Evolutionary conservation across 2,888 invertebrate genomes (phyloP).

Genomic region (Cephus runcator): DNA sequence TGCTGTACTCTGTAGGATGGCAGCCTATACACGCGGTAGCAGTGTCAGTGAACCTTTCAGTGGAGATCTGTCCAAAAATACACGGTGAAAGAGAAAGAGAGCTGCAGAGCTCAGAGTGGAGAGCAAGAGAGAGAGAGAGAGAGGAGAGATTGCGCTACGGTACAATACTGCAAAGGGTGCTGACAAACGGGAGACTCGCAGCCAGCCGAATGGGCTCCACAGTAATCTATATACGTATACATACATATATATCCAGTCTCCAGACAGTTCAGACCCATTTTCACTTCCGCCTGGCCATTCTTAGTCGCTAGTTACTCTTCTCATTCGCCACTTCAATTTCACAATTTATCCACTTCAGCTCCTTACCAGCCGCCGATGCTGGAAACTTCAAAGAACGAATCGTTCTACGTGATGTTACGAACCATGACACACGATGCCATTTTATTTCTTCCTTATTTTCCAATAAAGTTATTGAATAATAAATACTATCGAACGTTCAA

Average conservation of each 20-base stretch:
- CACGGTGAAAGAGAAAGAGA: constrained; percentile 22
- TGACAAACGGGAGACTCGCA: constrained; percentile 7
- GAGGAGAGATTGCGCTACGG: constrained; percentile 5
- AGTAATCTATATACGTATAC: too few species aligned
- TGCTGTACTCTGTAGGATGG: constrained; percentile 7
- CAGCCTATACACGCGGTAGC: not conserved
- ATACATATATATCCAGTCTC: too few species aligned
- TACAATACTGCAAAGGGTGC: constrained; percentile 7
- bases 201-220: not conserved
- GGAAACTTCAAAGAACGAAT: too few species aligned
- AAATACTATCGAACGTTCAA: too few species aligned
- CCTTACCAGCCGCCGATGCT: too few species aligned
- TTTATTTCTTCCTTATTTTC: too few species aligned
- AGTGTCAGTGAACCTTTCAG: constrained; percentile 43
- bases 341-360: constrained; percentile 2
- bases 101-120: constrained; percentile 24
- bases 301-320: not conserved
- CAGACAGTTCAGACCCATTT: too few species aligned
- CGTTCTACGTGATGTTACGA: too few species aligned
- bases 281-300: not conserved
- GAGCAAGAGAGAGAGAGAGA: constrained; percentile 25
- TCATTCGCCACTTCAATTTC: not conserved
- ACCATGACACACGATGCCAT: too few species aligned
- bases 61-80: constrained; percentile 38
- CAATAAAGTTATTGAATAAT: too few species aligned